Conservation (phyloP, 2,888 invertebrate genomes). For the Pterobdella sp. region DNA sequence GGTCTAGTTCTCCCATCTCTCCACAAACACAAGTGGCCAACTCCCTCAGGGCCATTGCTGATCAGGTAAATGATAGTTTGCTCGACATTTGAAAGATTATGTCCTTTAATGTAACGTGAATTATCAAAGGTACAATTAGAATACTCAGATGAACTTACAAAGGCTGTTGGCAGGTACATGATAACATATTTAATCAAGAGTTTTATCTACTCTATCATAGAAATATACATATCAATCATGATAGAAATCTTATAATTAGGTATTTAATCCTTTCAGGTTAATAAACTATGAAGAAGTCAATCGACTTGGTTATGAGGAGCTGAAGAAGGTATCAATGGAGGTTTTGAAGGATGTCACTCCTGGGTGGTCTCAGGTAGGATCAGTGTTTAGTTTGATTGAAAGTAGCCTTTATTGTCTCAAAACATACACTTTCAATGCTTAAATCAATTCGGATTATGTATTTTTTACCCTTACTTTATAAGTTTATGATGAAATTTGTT, state of each 20-base stretch:
- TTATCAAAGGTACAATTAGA: not conserved
- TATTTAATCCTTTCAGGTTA: not conserved
- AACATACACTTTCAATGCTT: no score
- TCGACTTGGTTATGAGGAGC: slow-evolving; percentile 18
- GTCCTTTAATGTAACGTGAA: not conserved
- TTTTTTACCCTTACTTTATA: no score
- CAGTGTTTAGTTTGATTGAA: no score
- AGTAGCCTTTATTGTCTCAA: no score
- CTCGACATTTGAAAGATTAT: not conserved
- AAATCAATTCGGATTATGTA: no score
- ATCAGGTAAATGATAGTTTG: slow-evolving; percentile 9
- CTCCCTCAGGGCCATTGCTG: slow-evolving; percentile 24
- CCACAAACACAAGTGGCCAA: slow-evolving; percentile 18
- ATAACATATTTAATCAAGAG: not conserved
- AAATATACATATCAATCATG: not conserved
- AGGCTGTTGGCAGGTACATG: not conserved
- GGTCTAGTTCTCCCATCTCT: not conserved
- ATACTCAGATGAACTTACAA: not conserved
- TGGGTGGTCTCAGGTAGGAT: slow-evolving; percentile 21
- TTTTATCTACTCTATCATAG: not conserved
- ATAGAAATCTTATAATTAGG: not conserved
- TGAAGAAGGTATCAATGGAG: slow-evolving; percentile 24
- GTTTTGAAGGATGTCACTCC: slow-evolving; percentile 21
- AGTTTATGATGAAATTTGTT: no score
- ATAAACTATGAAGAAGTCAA: slow-evolving; percentile 14